Conservation (phyloP, 2,888 invertebrate species). For the Eupithecia tripunctaria region DNA sequence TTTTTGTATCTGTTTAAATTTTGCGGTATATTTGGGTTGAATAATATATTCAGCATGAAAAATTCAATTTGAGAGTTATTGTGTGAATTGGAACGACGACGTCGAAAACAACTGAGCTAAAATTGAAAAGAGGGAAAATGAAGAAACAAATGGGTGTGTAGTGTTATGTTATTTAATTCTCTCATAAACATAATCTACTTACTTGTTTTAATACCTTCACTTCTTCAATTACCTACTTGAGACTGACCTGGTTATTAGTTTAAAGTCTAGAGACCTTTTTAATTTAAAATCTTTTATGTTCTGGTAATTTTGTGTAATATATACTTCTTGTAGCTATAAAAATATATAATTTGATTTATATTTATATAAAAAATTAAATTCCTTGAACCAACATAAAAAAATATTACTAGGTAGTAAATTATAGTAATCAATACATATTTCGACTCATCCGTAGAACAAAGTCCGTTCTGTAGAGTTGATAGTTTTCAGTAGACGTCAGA, state of each 20-base stretch:
- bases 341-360: not conserved
- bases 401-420: not conserved
- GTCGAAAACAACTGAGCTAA: slow-evolving; percentile 32
- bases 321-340: not conserved
- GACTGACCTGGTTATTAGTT: not conserved
- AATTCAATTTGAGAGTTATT: slow-evolving; percentile 34
- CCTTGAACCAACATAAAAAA: not conserved
- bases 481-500: too few species aligned
- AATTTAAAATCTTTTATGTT: not conserved
- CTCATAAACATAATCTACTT: slow-evolving; percentile 11
- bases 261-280: not conserved
- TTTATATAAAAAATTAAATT: not conserved
- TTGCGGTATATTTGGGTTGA: not conserved
- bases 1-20: not conserved
- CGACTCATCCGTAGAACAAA: too few species aligned
- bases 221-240: not conserved
- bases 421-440: not conserved
- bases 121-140: slow-evolving; percentile 24
- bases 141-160: slow-evolving; percentile 37
- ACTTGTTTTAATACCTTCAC: slow-evolving; percentile 12
- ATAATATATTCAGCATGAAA: slow-evolving; percentile 27
- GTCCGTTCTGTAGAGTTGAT: too few species aligned
- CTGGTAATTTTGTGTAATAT: not conserved
- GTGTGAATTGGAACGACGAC: slow-evolving; percentile 27
- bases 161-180: slow-evolving; percentile 19